Base-by-base conservation (phyloP, 2,797 vertebrate genomes). In the Botia kubotai region DNA sequence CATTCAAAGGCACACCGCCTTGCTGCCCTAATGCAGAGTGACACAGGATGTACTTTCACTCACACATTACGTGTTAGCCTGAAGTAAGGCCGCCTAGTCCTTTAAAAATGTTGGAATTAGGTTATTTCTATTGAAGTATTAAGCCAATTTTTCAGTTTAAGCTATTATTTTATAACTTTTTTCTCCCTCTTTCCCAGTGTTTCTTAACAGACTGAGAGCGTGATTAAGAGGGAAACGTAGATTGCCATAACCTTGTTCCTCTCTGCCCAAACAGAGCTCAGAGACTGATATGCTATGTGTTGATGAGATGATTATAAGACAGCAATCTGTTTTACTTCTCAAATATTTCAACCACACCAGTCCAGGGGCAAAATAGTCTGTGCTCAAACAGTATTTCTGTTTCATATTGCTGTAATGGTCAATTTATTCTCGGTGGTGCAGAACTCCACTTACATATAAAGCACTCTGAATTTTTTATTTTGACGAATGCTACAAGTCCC, bases 41-140 rank as follows among this genome's bases (percentile, higher is more conserved):
- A 98, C 97, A 97, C 95, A 90, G 93, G 93, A 97, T 97, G 96
- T 94, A 97, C 96, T 96, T 95, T 95, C 94, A 94, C 94, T 95
- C 95, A 96, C 95, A 96, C 95, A 97, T 97, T 98, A 97, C 94
- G 92, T 80, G 87, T 90, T 95, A 93, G 97, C 97, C 97, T 93
- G 91, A 87, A 97, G 97, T 96, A 94, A 95, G 88, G 91, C 93
- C 94, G 94, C 95, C 94, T 92, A 95, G 95, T 96, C 94, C 95
- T 95, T 95, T 96, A 94, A 96, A 96, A 98, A 96, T 94, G 94
- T 94, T 97, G 96, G 94, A 97, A 96, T 96, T 96, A 95, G 96
- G 95, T 98, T 98, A 98, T 98, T 98, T 98, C 97, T 96, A 96
- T 96, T 95, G 96, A 96, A 96, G 96, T 97, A 98, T 98, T 98